Conservation (phyloP, 2,113 vertebrate species). For the Vireo altiloquus region DNA sequence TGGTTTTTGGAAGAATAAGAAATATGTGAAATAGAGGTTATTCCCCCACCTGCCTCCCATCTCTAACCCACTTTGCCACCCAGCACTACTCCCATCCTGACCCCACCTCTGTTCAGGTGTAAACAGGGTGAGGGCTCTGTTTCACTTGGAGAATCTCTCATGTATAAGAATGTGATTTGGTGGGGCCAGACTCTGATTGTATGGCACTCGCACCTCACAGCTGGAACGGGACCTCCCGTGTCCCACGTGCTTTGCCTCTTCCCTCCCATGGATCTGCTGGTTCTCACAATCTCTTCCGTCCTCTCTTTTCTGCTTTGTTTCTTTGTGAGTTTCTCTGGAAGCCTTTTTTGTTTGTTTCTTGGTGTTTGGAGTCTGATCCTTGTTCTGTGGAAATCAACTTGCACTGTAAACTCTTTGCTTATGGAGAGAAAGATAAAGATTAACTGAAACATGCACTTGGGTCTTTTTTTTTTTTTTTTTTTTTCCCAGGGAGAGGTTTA, state of each 20-base stretch:
- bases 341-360: conserved; percentile 50
- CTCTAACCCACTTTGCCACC: not conserved
- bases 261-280: conserved; percentile 19
- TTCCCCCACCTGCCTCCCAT: not conserved
- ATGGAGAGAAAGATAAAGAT: conserved; percentile 64
- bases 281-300: not conserved
- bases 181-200: conserved; percentile 1
- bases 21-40: not conserved
- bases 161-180: not conserved
- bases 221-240: not conserved
- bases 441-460: conserved; percentile 43
- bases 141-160: not conserved
- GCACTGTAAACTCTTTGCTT: conserved; percentile 74
- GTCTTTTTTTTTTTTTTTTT: not conserved
- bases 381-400: conserved; percentile 67
- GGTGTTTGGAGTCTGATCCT: conserved; percentile 62
- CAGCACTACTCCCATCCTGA: not conserved
- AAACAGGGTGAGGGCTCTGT: not conserved
- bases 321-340: conserved; percentile 51
- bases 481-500: not conserved
- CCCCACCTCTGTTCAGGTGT: not conserved
- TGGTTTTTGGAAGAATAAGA: not conserved
- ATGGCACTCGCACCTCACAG: not conserved
- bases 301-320: conserved; percentile 50
- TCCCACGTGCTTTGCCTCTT: not conserved